Base-by-base conservation (phyloP, 2,797 vertebrate genomes). In the Echiichthys vipera region DNA sequence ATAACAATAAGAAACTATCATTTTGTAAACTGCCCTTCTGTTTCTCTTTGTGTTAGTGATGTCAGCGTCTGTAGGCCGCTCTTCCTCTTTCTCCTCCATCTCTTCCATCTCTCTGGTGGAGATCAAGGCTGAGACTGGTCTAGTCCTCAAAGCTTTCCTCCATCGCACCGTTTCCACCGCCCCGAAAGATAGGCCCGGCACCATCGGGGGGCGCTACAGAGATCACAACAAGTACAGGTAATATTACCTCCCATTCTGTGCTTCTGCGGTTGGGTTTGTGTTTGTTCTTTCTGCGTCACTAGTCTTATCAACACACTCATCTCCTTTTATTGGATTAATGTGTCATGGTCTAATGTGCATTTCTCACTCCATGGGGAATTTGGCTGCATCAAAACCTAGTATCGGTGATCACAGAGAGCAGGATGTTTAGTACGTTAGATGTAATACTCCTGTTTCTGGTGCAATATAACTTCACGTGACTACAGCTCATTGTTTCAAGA, bases 111-210 rank as follows among this genome's bases (percentile, higher is more conserved):
- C 92, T 65, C 83, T 95, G 55, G 1, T 94, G 61, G 94, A 95
- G 69, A 74, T 95, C 78, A 93, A 92, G 73, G 88, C 92, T 5
- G 96, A 97, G 70, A 96, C 95, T 0, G 87, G 84, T 53, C 81
- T 89, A 27, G 95, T 97, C 37, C 90, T 97, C 25, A 90, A 95
- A 69, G 96, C 96, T 10, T 97, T 97, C 72, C 90, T 96, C 30
- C 89, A 85, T 65, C 84, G 88, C 9, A 78, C 89, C 13, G 73
- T 94, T 24, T 57, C 65, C 13, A 2, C 42, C 5, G 72, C 94
- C 4, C 61, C 53, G 0, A 71, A 58, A 17, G 78, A 89, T 3
- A 57, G 92, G 17, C 81, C 91, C 0, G 95, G 95, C 10, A 83
- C 88, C 14, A 88, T 96, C 0, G 95, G 95, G 18, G 95, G 95